Evolutionary conservation across 1,140 invertebrate species (phyloP).

Genomic region (Varroa destructor): DNA sequence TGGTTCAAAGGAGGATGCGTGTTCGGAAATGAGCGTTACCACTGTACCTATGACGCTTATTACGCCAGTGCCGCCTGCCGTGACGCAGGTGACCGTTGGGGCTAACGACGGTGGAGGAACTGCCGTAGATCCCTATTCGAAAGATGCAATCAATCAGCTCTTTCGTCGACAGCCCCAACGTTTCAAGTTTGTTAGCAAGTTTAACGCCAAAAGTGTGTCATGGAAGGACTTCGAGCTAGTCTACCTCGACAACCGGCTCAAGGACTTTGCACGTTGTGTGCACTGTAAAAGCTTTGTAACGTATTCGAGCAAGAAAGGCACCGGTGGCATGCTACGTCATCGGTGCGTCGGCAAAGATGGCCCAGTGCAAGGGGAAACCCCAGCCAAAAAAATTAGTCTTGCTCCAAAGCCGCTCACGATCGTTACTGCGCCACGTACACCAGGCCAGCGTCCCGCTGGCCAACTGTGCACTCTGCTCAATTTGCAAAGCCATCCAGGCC

Average conservation of each 20-base stretch:
- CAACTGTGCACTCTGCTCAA: slow-evolving; percentile 22
- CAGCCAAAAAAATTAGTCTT: slow-evolving; percentile 15
- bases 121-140: slow-evolving; percentile 21
- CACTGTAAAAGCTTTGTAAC: slow-evolving; percentile 28
- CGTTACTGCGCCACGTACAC: background rate
- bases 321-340: slow-evolving; percentile 25
- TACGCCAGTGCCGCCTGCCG: background rate
- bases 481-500: background rate
- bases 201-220: slow-evolving; percentile 23
- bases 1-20: too few species aligned
- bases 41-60: too few species aligned
- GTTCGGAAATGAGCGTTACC: too few species aligned
- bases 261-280: slow-evolving; percentile 18
- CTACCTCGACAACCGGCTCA: slow-evolving; percentile 25
- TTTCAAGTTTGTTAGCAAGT: slow-evolving; percentile 23
- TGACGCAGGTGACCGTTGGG: slow-evolving; percentile 24
- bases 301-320: slow-evolving; percentile 25
- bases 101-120: background rate
- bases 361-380: background rate
- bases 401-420: slow-evolving; percentile 14
- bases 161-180: slow-evolving; percentile 25
- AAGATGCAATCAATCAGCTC: slow-evolving; percentile 13
- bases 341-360: slow-evolving; percentile 20
- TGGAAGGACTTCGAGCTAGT: slow-evolving; percentile 27
- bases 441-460: slow-evolving; percentile 1